Conservation (phyloP, 1,140 invertebrate species). For the Lordiphosa stackelbergi region DNA sequence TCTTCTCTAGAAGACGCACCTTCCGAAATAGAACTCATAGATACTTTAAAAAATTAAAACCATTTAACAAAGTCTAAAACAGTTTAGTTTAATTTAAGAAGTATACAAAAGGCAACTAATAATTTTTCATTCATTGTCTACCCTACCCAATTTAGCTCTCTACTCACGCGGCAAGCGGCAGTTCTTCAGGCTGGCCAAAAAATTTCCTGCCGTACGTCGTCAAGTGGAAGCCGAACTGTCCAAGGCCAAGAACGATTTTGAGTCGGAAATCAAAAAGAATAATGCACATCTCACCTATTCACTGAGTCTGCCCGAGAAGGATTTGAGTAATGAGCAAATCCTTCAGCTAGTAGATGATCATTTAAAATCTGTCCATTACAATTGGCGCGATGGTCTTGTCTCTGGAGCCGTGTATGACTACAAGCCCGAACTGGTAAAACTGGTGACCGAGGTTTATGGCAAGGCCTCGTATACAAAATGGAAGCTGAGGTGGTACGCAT, state of each 20-base stretch:
- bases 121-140: neutral
- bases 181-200: slow-evolving; percentile 84
- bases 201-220: slow-evolving; percentile 84
- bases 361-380: slow-evolving; percentile 81
- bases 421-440: slow-evolving; percentile 83
- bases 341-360: slow-evolving; percentile 82
- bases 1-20: no score
- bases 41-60: no score
- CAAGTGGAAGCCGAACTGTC: slow-evolving; percentile 86
- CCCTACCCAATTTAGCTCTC: slow-evolving; percentile 78
- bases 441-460: slow-evolving; percentile 90
- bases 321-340: slow-evolving; percentile 82
- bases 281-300: slow-evolving; percentile 82
- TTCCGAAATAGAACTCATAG: no score
- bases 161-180: slow-evolving; percentile 81
- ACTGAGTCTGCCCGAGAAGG: slow-evolving; percentile 83
- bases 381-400: slow-evolving; percentile 82
- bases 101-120: neutral
- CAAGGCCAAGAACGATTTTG: slow-evolving; percentile 82
- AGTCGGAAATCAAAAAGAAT: slow-evolving; percentile 82
- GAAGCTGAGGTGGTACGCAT: slow-evolving; percentile 98
- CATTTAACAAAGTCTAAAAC: no score
- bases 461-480: slow-evolving; percentile 97
- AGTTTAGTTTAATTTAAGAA: no score
- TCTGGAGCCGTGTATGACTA: slow-evolving; percentile 94